Evolutionary conservation across 2,113 vertebrate species (phyloP).

Genomic region (Toxostoma redivivum): DNA sequence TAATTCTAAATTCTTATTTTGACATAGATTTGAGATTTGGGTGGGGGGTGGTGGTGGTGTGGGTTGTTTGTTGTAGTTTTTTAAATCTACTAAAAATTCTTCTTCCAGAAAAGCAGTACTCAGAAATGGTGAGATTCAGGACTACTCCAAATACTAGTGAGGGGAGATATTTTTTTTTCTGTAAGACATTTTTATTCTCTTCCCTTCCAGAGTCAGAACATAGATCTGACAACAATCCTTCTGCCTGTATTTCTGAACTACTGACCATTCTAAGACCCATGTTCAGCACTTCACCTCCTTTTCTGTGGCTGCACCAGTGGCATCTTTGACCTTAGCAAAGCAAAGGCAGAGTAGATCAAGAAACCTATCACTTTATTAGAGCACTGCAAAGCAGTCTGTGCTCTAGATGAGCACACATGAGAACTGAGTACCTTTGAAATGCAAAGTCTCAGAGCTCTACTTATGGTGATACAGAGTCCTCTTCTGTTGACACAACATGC

Average conservation of each 20-base stretch:
- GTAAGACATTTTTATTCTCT: neutral
- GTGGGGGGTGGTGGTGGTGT: fast-evolving
- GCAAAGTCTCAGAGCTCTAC: neutral
- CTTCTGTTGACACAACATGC: neutral
- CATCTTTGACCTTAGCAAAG: neutral
- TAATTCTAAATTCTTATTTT: neutral
- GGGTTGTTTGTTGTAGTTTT: neutral
- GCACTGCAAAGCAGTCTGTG: neutral
- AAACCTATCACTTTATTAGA: neutral
- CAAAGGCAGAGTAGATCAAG: neutral
- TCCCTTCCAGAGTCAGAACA: neutral
- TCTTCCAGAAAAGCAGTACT: neutral
- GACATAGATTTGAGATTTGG: neutral
- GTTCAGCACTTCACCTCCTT: neutral
- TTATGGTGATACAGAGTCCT: neutral
- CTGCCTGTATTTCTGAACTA: neutral
- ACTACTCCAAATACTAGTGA: neutral
- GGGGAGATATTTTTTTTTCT: neutral
- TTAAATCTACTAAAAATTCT: neutral
- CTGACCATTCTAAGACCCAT: neutral
- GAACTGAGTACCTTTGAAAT: neutral
- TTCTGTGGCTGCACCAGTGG: neutral
- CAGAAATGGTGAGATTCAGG: neutral
- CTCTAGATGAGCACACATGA: neutral
- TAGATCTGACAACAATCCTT: neutral